phyloP scores from a whole-genome alignment of 2,113 vertebrate species.

The Caretta caretta region DNA sequence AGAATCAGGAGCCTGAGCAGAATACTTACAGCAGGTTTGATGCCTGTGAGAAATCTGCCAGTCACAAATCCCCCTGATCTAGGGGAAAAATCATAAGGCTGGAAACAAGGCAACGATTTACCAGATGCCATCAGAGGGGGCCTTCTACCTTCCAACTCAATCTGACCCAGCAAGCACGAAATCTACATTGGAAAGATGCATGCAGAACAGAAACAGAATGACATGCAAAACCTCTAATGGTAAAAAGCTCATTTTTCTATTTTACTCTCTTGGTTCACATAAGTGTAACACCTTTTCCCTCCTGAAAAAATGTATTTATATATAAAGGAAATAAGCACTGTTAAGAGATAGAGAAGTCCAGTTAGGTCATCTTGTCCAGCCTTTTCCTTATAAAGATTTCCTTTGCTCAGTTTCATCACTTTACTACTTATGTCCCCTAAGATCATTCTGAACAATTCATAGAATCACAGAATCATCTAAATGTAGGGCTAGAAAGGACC shows the following conservation, averaged over 20 bases:
- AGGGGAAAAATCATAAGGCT: constrained; percentile 91
- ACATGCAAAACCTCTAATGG: neutral
- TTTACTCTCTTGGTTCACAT: fast-evolving
- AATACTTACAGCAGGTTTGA: constrained; percentile 89
- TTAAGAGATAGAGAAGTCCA: neutral
- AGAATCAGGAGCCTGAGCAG: neutral
- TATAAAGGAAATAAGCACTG: neutral
- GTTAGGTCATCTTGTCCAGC: neutral
- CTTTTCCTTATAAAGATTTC: neutral
- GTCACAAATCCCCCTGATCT: constrained; percentile 95
- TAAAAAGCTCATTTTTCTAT: neutral
- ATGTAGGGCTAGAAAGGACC: neutral
- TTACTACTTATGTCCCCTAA: neutral
- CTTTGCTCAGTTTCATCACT: neutral
- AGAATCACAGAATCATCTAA: neutral
- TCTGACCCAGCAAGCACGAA: constrained; percentile 96
- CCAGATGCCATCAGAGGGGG: constrained; percentile 98
- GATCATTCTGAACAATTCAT: neutral
- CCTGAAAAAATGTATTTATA: neutral
- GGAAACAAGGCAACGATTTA: constrained; percentile 95
- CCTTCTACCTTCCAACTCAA: constrained; percentile 95
- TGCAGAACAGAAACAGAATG: neutral
- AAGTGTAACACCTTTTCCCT: neutral
- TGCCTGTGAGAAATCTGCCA: constrained; percentile 96
- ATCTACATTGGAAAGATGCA: constrained; percentile 80